These are phyloP conservation scores for Hycleus phaleratus DNA, from an alignment of 1,140 invertebrate genomes.

Conservation along the genomic window DNA sequence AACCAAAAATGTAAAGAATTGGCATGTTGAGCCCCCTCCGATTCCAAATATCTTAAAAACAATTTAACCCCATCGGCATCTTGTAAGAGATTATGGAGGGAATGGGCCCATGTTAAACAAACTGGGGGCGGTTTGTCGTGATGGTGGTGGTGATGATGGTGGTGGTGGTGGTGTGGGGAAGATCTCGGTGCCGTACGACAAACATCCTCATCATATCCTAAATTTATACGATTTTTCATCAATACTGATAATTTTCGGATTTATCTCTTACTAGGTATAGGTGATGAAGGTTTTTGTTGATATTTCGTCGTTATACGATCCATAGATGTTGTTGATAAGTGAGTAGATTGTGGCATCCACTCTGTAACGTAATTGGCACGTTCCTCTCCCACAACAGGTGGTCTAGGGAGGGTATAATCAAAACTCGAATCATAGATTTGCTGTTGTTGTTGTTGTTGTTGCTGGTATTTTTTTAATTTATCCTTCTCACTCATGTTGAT, in stretches of 20 bases:
- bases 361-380: slow-evolving; percentile 30
- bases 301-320: slow-evolving; percentile 19
- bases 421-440: slow-evolving; percentile 31
- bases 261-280: slow-evolving; percentile 22
- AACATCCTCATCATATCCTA: slow-evolving; percentile 23
- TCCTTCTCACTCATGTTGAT: slow-evolving; percentile 30
- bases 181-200: slow-evolving; percentile 9
- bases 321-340: slow-evolving; percentile 4
- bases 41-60: slow-evolving; percentile 73
- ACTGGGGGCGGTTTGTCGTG: slow-evolving; percentile 50
- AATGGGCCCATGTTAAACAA: slow-evolving; percentile 79
- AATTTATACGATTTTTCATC: slow-evolving; percentile 8
- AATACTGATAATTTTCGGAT: neutral
- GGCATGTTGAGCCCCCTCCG: slow-evolving; percentile 69
- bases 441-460: slow-evolving; percentile 16
- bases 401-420: slow-evolving; percentile 34
- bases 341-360: slow-evolving; percentile 21
- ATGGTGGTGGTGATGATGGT: slow-evolving; percentile 3
- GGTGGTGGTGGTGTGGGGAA: slow-evolving; percentile 6
- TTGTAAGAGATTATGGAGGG: slow-evolving; percentile 68
- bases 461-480: slow-evolving; percentile 9
- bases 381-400: slow-evolving; percentile 39
- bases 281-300: slow-evolving; percentile 27
- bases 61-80: slow-evolving; percentile 80
- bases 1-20: slow-evolving; percentile 84